Evolutionary conservation across 2,888 invertebrate species (phyloP).

Genomic region (Apotomis capreana): DNA sequence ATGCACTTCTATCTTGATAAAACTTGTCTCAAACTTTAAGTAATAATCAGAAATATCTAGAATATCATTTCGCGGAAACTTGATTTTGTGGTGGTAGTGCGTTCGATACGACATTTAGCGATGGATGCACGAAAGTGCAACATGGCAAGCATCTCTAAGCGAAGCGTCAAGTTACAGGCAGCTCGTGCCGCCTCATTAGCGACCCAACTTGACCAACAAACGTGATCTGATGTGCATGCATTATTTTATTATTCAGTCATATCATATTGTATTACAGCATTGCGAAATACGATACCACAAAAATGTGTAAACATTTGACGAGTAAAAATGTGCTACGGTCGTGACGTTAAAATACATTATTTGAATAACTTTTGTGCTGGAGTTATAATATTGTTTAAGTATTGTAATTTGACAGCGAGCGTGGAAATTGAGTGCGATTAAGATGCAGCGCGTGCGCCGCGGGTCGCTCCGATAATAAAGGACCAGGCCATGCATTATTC

Average conservation of each 20-base stretch:
- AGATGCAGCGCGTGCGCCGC: conserved; percentile 79
- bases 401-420: conserved; percentile 54
- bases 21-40: conserved; percentile 5
- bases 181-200: conserved; percentile 75
- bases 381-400: conserved; percentile 39
- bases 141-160: conserved; percentile 49
- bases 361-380: conserved; percentile 37
- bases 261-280: conserved; percentile 37
- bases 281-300: conserved; percentile 36
- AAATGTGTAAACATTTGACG: conserved; percentile 16
- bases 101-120: neutral
- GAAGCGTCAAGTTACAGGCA: conserved; percentile 62
- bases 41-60: neutral
- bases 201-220: conserved; percentile 55
- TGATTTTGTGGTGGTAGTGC: conserved; percentile 50
- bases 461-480: conserved; percentile 72
- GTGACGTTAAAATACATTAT: conserved; percentile 31
- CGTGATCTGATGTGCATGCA: conserved; percentile 35
- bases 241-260: conserved; percentile 32
- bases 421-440: conserved; percentile 68
- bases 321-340: conserved; percentile 23
- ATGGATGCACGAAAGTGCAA: conserved; percentile 28
- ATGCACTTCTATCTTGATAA: conserved; percentile 36
- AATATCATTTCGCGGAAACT: conserved; percentile 44
- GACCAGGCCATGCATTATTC: conserved; percentile 75